Evolutionary conservation across 2,113 vertebrate species (phyloP).

Genomic region (Synodontis membranacea): DNA sequence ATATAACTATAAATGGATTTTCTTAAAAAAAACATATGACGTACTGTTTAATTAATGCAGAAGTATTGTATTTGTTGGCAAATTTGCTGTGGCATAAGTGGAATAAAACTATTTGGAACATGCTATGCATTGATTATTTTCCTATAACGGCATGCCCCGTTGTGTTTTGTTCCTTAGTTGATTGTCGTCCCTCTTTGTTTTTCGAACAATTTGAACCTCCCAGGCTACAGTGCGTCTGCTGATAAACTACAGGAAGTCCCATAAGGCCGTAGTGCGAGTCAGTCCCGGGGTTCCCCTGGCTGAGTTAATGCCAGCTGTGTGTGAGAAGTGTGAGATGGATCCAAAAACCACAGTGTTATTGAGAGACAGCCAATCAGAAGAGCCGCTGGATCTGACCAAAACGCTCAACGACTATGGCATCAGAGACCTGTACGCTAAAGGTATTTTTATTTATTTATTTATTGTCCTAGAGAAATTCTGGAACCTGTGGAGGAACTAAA

Average conservation of each 20-base stretch:
- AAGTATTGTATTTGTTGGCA: neutral
- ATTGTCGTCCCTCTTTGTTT: neutral
- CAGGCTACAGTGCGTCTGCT: conserved; percentile 91
- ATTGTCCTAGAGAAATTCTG: neutral
- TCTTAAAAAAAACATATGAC: neutral
- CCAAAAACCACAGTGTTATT: conserved; percentile 77
- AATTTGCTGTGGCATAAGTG: neutral
- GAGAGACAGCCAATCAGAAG: conserved; percentile 77
- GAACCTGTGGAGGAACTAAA: neutral
- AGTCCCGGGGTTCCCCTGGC: conserved; percentile 82
- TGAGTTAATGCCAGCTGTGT: conserved; percentile 77
- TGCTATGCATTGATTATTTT: neutral
- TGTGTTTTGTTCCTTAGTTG: neutral
- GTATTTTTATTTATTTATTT: neutral
- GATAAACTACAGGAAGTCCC: conserved; percentile 90
- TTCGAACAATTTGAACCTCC: neutral
- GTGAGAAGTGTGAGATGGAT: conserved; percentile 90
- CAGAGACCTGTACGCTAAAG: conserved; percentile 88
- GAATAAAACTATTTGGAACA: neutral
- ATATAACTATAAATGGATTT: neutral
- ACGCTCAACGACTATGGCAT: conserved; percentile 86
- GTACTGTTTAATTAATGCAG: neutral
- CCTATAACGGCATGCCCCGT: neutral
- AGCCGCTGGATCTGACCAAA: conserved; percentile 80
- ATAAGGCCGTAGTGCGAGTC: conserved; percentile 89